Conservation (phyloP, 2,888 invertebrate species). For the Andrena dorsata region DNA sequence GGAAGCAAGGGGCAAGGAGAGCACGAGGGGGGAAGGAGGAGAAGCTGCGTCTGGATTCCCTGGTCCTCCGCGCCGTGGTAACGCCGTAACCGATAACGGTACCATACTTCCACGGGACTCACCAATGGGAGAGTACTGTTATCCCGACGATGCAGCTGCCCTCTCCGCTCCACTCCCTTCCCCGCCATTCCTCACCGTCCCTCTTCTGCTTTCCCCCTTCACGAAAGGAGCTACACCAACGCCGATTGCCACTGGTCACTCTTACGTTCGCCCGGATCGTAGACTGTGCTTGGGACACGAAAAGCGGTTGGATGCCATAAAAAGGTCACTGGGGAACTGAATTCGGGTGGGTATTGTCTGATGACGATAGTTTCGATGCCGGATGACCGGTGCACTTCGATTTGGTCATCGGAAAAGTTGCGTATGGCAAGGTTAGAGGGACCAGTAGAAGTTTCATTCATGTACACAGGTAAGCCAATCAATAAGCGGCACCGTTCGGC, state of each 20-base stretch:
- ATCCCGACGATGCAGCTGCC: conserved; percentile 77
- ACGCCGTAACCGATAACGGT: conserved; percentile 78
- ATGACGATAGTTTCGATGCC: no score
- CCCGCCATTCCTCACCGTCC: conserved; percentile 5
- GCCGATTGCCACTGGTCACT: conserved; percentile 22
- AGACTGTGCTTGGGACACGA: background rate
- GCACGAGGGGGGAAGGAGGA: conserved; percentile 5
- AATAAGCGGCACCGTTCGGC: background rate
- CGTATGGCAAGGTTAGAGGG: no score
- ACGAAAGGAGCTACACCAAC: background rate
- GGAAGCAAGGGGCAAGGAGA: conserved; percentile 23
- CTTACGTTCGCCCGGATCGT: conserved; percentile 33
- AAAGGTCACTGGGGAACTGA: background rate
- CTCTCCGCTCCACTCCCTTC: conserved; percentile 40
- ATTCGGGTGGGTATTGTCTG: no score
- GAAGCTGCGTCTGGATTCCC: conserved; percentile 36
- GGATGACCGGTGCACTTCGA: background rate
- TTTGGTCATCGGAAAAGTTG: background rate
- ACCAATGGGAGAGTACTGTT: conserved; percentile 80
- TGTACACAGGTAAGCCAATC: background rate
- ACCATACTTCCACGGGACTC: conserved; percentile 76
- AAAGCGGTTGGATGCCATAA: background rate
- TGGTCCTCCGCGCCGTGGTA: conserved; percentile 56
- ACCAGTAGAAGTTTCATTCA: no score
- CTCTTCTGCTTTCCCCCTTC: conserved; percentile 7